Evolutionary conservation across 2,113 vertebrate genomes (phyloP).

Genomic region (Hirundichthys speculiger): DNA sequence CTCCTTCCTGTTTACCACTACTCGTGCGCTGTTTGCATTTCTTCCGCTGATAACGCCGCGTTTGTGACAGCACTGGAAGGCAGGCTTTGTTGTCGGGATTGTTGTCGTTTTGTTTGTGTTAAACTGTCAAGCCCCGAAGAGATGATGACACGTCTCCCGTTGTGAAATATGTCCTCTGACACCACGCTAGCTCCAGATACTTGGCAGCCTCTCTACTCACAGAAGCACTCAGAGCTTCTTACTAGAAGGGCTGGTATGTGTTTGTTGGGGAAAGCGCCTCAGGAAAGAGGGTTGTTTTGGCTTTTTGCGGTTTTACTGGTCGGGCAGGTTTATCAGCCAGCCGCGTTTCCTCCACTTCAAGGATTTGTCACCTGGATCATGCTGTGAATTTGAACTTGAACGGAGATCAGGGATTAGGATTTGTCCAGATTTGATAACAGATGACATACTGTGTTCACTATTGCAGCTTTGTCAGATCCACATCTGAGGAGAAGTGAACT

Average conservation of each 20-base stretch:
- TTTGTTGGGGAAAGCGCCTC: slow-evolving; percentile 37
- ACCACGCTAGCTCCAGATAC: slow-evolving; percentile 6
- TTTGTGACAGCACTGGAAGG: slow-evolving; percentile 6
- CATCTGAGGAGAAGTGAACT: slow-evolving; percentile 27
- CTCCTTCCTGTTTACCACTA: background rate
- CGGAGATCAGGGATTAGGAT: slow-evolving; percentile 20
- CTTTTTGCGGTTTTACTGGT: slow-evolving; percentile 38
- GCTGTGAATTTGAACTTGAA: slow-evolving; percentile 48
- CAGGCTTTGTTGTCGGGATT: slow-evolving; percentile 6
- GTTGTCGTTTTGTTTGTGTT: background rate
- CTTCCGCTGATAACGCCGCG: background rate
- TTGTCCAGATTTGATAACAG: slow-evolving; percentile 13
- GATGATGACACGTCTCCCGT: slow-evolving; percentile 35
- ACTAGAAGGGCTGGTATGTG: slow-evolving; percentile 27
- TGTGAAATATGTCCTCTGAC: no score
- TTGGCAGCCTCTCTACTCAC: slow-evolving; percentile 12
- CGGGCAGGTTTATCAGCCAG: slow-evolving; percentile 30
- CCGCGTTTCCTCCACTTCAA: slow-evolving; percentile 12
- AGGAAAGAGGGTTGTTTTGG: background rate
- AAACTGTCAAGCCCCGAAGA: slow-evolving; percentile 7
- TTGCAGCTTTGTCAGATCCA: slow-evolving; percentile 15
- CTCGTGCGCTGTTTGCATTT: background rate
- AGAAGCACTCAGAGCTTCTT: slow-evolving; percentile 26
- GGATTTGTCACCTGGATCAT: background rate
- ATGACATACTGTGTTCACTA: slow-evolving; percentile 35